A percentile compares a stretch with the other conserved stretches of the same genome.
Evolutionary conservation across 2,797 vertebrate species (phyloP).

Genomic region (Mus caroli): DNA sequence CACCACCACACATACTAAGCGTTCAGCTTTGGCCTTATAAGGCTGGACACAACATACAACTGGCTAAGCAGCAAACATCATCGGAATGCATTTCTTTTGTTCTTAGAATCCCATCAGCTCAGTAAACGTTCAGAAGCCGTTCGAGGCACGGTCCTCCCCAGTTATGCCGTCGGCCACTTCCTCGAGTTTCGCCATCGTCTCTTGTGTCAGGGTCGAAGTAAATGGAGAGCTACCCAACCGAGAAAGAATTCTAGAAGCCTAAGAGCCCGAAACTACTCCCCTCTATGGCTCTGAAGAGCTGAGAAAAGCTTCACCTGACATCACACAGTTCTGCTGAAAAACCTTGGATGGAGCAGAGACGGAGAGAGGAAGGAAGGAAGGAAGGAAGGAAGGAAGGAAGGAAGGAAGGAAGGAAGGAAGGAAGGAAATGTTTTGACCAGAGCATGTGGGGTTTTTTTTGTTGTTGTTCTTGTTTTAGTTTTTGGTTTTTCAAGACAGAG

Average conservation of each 20-base stretch:
- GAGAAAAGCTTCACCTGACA: neutral
- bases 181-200: neutral
- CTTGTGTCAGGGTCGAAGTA: neutral
- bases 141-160: fast-evolving
- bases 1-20: neutral
- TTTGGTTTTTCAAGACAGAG: neutral
- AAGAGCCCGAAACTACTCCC: neutral
- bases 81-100: neutral
- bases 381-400: too few relatives aligned
- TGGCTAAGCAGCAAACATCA: neutral
- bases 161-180: neutral
- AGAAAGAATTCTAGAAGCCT: neutral
- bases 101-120: neutral
- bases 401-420: too few relatives aligned
- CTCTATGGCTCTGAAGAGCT: neutral
- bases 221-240: neutral
- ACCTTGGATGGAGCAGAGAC: neutral
- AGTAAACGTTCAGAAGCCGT: neutral
- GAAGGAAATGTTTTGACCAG: neutral
- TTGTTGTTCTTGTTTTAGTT: neutral
- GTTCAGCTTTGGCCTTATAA: neutral
- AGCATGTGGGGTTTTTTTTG: neutral
- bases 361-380: too few relatives aligned
- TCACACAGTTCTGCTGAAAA: neutral
- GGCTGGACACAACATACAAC: neutral